Evolutionary conservation across 2,797 vertebrate species (phyloP).

Genomic region (Chiloscyllium punctatum): DNA sequence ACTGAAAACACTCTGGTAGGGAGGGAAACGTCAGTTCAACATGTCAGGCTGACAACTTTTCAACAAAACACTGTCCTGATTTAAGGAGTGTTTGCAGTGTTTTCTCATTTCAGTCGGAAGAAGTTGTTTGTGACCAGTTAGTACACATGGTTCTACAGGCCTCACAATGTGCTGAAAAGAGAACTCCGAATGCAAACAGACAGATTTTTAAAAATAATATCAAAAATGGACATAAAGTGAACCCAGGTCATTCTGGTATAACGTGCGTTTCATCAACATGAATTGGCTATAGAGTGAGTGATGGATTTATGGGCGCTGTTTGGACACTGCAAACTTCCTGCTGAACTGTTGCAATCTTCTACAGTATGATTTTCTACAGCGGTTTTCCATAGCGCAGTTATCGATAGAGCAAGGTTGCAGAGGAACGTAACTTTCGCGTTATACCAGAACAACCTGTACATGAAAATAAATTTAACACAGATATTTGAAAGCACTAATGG

Average conservation of each 20-base stretch:
- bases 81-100: not conserved
- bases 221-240: not conserved
- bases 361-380: too few species aligned
- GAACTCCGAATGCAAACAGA: not conserved
- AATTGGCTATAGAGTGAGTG: too few species aligned
- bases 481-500: not conserved
- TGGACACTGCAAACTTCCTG: too few species aligned
- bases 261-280: too few species aligned
- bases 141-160: not conserved
- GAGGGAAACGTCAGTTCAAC: not conserved
- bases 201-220: not conserved
- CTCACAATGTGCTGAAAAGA: not conserved
- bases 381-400: too few species aligned
- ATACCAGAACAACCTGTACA: too few species aligned
- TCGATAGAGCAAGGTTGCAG: too few species aligned
- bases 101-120: not conserved
- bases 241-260: not conserved
- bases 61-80: not conserved
- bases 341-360: too few species aligned
- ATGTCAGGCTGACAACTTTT: not conserved
- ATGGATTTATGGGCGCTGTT: too few species aligned
- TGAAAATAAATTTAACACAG: not conserved
- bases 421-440: too few species aligned
- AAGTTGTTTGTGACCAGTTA: not conserved
- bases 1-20: not conserved